Evolutionary conservation across 2,113 vertebrate species (phyloP).

Genomic region (Odontophorus gujanensis): DNA sequence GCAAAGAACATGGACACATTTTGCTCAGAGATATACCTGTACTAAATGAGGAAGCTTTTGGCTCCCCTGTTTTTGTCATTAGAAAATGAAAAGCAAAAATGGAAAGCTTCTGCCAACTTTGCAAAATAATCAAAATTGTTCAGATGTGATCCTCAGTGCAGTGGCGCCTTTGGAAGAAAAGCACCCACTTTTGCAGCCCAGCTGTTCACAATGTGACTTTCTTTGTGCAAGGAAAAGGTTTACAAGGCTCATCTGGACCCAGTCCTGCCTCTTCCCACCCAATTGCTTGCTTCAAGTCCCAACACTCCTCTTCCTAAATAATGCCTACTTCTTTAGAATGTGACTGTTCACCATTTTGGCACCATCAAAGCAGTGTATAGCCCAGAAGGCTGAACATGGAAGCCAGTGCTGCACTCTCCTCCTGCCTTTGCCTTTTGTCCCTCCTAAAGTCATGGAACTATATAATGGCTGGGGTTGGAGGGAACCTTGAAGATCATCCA

Average conservation of each 20-base stretch:
- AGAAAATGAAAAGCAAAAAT: background rate
- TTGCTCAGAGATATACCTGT: background rate
- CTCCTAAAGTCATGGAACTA: background rate
- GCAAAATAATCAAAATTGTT: background rate
- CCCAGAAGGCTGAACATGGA: background rate
- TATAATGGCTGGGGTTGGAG: no score
- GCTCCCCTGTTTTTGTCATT: background rate
- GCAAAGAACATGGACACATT: background rate
- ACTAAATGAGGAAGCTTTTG: background rate
- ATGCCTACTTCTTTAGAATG: background rate
- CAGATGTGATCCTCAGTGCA: background rate
- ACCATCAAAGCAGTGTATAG: background rate
- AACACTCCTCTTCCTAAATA: background rate
- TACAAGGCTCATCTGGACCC: background rate
- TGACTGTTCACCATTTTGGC: fast-evolving
- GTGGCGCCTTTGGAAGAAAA: background rate
- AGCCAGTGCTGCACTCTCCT: background rate
- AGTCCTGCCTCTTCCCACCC: background rate
- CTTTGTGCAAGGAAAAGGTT: background rate
- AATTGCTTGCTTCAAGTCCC: background rate
- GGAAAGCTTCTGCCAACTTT: background rate
- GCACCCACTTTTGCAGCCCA: no score
- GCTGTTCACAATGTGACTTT: background rate
- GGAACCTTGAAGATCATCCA: no score
- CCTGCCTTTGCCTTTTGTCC: background rate